Evolutionary conservation across 2,888 invertebrate genomes (phyloP).

Genomic region (Eulithis prunata): DNA sequence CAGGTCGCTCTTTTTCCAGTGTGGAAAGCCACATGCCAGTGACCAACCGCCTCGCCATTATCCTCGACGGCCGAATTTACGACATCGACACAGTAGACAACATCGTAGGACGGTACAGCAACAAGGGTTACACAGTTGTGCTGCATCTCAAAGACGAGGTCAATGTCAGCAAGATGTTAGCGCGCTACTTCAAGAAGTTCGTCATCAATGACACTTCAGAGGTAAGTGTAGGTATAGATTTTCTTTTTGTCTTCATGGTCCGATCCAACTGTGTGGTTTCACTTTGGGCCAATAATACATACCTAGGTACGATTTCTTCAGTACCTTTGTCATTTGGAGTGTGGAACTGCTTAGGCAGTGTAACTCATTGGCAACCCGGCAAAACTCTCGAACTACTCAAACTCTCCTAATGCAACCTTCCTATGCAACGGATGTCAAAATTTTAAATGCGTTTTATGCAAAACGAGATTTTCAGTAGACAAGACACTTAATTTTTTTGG

Average conservation of each 20-base stretch:
- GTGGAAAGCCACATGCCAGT: constrained; percentile 70
- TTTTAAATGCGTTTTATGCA: too few relatives aligned
- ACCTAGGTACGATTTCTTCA: too few relatives aligned
- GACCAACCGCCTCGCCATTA: constrained; percentile 63
- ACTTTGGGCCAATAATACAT: too few relatives aligned
- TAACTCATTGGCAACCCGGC: too few relatives aligned
- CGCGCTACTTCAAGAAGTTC: constrained; percentile 55
- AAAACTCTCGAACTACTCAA: too few relatives aligned
- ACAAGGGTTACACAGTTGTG: constrained; percentile 68
- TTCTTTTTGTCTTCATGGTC: neutral
- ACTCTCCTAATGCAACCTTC: too few relatives aligned
- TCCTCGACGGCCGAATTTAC: constrained; percentile 64
- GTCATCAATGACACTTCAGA: constrained; percentile 65
- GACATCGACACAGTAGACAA: constrained; percentile 67
- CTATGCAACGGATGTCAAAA: too few relatives aligned
- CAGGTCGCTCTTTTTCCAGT: constrained; percentile 44
- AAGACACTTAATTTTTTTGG: too few relatives aligned
- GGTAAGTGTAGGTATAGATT: constrained; percentile 44
- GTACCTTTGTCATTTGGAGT: too few relatives aligned
- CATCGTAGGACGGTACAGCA: constrained; percentile 62
- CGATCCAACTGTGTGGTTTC: too few relatives aligned
- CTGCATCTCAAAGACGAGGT: constrained; percentile 70
- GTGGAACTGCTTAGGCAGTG: too few relatives aligned
- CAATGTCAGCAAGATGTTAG: constrained; percentile 57
- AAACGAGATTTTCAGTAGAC: too few relatives aligned